phyloP scores from a whole-genome alignment of 1,140 invertebrate species.

The Choristoneura fumiferana region DNA sequence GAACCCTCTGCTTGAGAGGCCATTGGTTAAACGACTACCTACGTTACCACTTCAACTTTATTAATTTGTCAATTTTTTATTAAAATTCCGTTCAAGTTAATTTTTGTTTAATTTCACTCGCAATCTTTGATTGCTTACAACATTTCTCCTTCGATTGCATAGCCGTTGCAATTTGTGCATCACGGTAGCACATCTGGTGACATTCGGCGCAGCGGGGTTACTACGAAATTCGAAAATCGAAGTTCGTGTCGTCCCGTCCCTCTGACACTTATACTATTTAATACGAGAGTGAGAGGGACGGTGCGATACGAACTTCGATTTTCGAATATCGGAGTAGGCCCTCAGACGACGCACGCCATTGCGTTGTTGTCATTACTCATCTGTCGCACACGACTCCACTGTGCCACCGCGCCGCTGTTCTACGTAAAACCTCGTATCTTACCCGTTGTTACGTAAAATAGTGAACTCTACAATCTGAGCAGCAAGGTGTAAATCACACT shows the following conservation, averaged over 20 bases:
- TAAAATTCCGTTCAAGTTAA: too few species aligned
- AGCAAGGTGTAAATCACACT: conserved; percentile 38
- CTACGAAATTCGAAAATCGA: too few species aligned
- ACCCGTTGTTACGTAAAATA: conserved; percentile 31
- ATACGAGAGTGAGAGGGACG: too few species aligned
- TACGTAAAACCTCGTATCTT: conserved; percentile 52
- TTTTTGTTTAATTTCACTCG: conserved; percentile 26
- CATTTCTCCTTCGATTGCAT: conserved; percentile 54
- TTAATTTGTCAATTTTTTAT: too few species aligned
- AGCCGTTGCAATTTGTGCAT: conserved; percentile 57
- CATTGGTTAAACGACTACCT: too few species aligned
- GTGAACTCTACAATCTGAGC: conserved; percentile 43
- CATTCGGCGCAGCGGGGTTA: too few species aligned
- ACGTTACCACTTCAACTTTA: too few species aligned
- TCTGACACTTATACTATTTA: too few species aligned
- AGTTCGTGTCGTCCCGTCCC: too few species aligned
- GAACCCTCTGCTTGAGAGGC: too few species aligned
- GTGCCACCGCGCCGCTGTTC: conserved; percentile 43
- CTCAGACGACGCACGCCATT: conserved; percentile 59
- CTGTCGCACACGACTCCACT: conserved; percentile 70
- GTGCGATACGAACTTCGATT: too few species aligned
- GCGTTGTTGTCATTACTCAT: conserved; percentile 76
- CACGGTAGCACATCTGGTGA: conserved; percentile 63
- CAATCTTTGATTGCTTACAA: conserved; percentile 34
- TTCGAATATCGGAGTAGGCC: too few species aligned